These are phyloP conservation scores for Echeneis naucrates DNA, from an alignment of 2,797 vertebrate genomes.

Conservation along the genomic window DNA sequence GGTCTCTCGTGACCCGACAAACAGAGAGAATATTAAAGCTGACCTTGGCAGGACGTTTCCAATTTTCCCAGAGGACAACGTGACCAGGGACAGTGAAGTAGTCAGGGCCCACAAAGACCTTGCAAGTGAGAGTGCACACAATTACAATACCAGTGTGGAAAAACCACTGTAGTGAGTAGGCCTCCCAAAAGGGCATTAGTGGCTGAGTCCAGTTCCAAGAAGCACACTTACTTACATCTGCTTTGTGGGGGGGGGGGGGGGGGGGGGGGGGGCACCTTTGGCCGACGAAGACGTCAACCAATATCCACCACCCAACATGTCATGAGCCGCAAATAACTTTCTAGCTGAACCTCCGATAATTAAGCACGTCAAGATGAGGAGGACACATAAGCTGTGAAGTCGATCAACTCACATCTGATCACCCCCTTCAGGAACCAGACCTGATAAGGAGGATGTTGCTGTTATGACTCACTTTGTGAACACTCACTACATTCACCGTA, in stretches of 20 bases:
- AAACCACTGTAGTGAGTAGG: neutral
- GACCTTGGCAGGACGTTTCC: constrained; percentile 17
- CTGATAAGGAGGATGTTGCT: constrained; percentile 7
- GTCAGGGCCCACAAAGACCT: neutral
- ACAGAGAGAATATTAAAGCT: constrained; percentile 14
- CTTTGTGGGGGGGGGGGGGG: no score
- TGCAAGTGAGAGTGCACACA: neutral
- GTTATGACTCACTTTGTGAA: constrained; percentile 5
- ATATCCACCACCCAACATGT: neutral
- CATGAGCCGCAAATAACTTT: neutral
- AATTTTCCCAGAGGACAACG: constrained; percentile 20
- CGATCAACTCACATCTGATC: neutral
- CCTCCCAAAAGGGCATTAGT: constrained; percentile 1
- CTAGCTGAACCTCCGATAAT: neutral
- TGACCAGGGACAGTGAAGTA: neutral
- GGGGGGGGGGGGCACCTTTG: no score
- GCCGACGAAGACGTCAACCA: neutral
- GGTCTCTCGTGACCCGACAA: constrained; percentile 15
- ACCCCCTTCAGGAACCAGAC: constrained; percentile 3
- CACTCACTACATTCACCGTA: neutral
- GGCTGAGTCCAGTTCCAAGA: neutral
- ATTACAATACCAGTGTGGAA: neutral
- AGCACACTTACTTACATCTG: constrained; percentile 18
- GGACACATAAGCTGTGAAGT: neutral
- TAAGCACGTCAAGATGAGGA: neutral